Base-by-base conservation (phyloP, 2,113 vertebrate species). In the Phalacrocorax brasilianus region DNA sequence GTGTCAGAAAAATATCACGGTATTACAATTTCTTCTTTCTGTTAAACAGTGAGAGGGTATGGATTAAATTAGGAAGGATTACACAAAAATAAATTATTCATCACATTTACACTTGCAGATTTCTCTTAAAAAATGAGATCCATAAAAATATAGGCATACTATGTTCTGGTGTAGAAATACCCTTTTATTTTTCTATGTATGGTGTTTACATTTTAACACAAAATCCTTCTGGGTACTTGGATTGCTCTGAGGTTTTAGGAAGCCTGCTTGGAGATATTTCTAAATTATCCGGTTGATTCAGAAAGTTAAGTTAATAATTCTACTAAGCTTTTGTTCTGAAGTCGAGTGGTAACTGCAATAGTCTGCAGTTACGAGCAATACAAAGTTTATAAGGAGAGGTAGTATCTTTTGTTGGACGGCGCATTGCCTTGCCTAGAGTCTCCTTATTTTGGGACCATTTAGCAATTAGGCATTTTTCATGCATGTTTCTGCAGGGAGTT, bases 261-360 rank as follows among this genome's bases (percentile, higher is more conserved):
- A 30, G 40, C 26, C 44, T 55, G 24, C 87, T 55, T 59, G 50
- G 68, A 68, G 76, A 65, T 45, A 8, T 42, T 61, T 67, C 21
- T 35, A 83, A 76, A 35, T 84, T 80, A 89, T 6, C 67, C 83
- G 47, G 26, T 23, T 12, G 12, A 52, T 86, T 61, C 53, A 49
- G 93, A 70, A 94, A 86, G 86, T 91, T 15, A 88, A 78, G 40
- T 77, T 78, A 53, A 70, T 89, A 76, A 85, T 85, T 85, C 70
- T 59, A 2, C 66, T 75, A 50, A 85, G 88, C 74, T 85, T 72
- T 61, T 33, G 42, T n/a, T 88, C 23, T 23, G 44, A 40, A 85
- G 55, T 56, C 12, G 70, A 89, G 74, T 14, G 49, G n/a, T 59
- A 27, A 15, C 45, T 53, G 2, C 9, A 7, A 1, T 4, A 38